These are phyloP conservation scores for Diaperis boleti DNA, from an alignment of 2,888 invertebrate genomes.

Conservation along the genomic window DNA sequence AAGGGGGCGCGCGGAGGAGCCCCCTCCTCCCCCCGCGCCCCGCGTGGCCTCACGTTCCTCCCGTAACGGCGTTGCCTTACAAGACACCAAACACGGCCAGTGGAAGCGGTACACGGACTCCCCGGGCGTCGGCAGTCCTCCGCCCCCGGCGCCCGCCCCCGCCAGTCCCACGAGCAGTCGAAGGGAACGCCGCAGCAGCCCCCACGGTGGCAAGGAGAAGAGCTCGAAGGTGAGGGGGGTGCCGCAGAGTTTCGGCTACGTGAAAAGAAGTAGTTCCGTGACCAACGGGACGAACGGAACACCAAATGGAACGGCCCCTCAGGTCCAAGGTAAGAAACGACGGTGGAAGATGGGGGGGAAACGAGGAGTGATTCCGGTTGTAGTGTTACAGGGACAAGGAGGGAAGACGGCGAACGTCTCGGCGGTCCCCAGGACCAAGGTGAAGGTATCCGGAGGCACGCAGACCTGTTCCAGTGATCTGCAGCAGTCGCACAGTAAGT, in stretches of 20 bases:
- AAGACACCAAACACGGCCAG: slow-evolving; percentile 63
- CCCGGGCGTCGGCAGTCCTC: slow-evolving; percentile 73
- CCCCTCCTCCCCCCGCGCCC: slow-evolving; percentile 66
- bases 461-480: slow-evolving; percentile 87
- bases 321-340: slow-evolving; percentile 45
- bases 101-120: slow-evolving; percentile 77
- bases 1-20: slow-evolving; percentile 69
- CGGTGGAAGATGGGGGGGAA: background rate
- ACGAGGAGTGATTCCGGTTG: slow-evolving; percentile 38
- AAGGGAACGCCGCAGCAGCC: slow-evolving; percentile 64
- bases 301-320: slow-evolving; percentile 47
- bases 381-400: slow-evolving; percentile 60
- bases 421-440: slow-evolving; percentile 87
- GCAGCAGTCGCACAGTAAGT: slow-evolving; percentile 65
- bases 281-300: slow-evolving; percentile 63
- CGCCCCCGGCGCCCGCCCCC: slow-evolving; percentile 69
- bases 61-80: slow-evolving; percentile 58
- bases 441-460: slow-evolving; percentile 91
- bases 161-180: slow-evolving; percentile 63
- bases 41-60: slow-evolving; percentile 57
- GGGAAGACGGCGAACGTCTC: slow-evolving; percentile 83
- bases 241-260: slow-evolving; percentile 88
- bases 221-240: slow-evolving; percentile 73
- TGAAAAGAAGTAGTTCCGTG: slow-evolving; percentile 73
- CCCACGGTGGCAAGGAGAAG: slow-evolving; percentile 54